phyloP scores from a whole-genome alignment of 2,113 vertebrate species.

The Phoxinus phoxinus region DNA sequence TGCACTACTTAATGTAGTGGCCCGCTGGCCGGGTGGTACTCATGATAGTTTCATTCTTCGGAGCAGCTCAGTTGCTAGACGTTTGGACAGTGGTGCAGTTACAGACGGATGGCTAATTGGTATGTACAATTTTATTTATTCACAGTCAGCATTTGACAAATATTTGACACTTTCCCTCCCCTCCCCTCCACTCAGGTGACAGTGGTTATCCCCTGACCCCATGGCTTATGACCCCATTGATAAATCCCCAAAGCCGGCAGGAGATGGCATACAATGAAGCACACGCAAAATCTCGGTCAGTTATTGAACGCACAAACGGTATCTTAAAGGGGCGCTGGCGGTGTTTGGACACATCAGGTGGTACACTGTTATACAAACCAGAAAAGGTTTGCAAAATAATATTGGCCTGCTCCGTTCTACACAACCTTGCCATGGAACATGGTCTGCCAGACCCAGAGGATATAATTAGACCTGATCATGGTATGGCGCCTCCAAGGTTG shows the following conservation, averaged over 20 bases:
- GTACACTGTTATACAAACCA: background rate
- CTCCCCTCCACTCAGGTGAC: background rate
- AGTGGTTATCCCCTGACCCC: background rate
- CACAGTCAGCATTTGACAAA: too few species aligned
- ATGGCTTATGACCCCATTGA: background rate
- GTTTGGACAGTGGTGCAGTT: background rate
- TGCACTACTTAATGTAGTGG: background rate
- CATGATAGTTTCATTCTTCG: background rate
- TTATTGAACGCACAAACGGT: background rate
- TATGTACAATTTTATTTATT: background rate
- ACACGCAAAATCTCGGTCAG: background rate
- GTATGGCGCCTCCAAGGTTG: background rate
- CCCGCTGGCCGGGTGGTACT: background rate
- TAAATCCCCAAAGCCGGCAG: background rate
- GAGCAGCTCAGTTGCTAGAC: background rate
- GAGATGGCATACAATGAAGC: background rate
- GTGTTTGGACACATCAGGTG: conserved; percentile 2
- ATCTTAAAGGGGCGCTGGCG: background rate
- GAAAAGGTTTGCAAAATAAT: background rate
- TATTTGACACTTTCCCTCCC: background rate
- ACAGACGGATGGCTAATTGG: background rate
- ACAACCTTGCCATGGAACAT: conserved; percentile 21
- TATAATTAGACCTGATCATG: background rate
- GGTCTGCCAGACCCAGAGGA: conserved; percentile 10
- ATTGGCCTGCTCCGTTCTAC: background rate